Conservation (phyloP, 2,113 vertebrate genomes). For the Paraplagusia blochii region DNA sequence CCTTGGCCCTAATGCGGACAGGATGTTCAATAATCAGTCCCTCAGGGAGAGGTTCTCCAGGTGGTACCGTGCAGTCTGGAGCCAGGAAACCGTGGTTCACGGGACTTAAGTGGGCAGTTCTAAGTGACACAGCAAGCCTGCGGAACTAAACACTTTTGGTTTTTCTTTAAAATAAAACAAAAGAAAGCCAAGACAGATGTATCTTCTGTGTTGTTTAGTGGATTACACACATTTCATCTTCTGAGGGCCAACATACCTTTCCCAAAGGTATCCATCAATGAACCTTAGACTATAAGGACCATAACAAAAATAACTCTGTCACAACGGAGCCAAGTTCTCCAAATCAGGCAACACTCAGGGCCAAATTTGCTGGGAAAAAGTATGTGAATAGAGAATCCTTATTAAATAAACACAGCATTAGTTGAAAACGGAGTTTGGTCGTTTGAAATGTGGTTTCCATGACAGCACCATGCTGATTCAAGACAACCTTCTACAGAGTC, state of each 20-base stretch:
- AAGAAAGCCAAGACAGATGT: neutral
- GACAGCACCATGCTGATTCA: constrained; percentile 32
- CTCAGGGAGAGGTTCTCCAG: constrained; percentile 64
- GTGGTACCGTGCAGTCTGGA: constrained; percentile 64
- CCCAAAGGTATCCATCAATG: constrained; percentile 1
- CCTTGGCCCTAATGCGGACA: constrained; percentile 57
- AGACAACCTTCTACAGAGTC: constrained; percentile 66
- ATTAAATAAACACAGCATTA: constrained; percentile 52
- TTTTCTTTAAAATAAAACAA: neutral
- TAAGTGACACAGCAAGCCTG: constrained; percentile 61
- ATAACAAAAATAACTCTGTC: constrained; percentile 1
- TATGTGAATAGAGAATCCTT: constrained; percentile 34
- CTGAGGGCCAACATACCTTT: neutral
- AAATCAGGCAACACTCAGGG: constrained; percentile 9
- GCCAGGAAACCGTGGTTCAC: constrained; percentile 54
- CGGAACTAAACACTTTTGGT: constrained; percentile 45
- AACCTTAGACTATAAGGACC: neutral
- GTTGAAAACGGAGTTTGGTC: constrained; percentile 25
- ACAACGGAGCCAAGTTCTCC: neutral
- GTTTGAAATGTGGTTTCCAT: constrained; percentile 26
- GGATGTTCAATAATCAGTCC: constrained; percentile 69
- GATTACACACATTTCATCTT: neutral
- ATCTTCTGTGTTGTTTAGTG: neutral
- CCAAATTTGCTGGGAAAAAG: constrained; percentile 10
- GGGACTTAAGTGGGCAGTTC: constrained; percentile 58